Evolutionary conservation across 2,113 vertebrate species (phyloP).

Genomic region (Taurulus bubalis): DNA sequence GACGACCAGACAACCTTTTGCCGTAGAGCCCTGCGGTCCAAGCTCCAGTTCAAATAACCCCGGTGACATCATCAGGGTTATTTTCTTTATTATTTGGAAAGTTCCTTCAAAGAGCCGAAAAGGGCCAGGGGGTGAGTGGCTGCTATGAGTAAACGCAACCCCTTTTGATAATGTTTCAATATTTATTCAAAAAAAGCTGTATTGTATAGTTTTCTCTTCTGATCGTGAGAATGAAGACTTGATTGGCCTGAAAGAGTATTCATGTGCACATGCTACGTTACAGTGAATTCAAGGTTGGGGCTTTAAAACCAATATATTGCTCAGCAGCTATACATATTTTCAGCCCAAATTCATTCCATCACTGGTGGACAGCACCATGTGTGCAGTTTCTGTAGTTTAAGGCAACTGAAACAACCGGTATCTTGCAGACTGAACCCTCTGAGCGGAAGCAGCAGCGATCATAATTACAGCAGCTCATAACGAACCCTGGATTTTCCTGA

Average conservation of each 20-base stretch:
- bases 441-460: conserved; percentile 33
- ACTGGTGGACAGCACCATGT: background rate
- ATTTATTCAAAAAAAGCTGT: background rate
- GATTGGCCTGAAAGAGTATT: background rate
- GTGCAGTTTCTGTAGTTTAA: background rate
- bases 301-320: background rate
- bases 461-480: conserved; percentile 50
- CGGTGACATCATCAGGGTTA: background rate
- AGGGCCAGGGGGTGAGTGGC: background rate
- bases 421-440: conserved; percentile 17
- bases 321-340: background rate
- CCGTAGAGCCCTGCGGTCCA: too few relatives aligned
- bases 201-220: background rate
- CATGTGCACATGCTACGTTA: background rate
- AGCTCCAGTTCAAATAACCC: too few relatives aligned
- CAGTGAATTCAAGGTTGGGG: background rate
- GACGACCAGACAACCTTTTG: too few relatives aligned
- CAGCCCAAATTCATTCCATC: background rate
- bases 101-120: background rate
- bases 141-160: background rate
- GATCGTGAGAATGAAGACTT: too few relatives aligned
- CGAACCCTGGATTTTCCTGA: conserved; percentile 68
- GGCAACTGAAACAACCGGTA: background rate
- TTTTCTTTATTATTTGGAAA: background rate
- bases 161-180: background rate